A percentile compares a stretch with the other conserved stretches of the same genome.
phyloP scores from a whole-genome alignment of 2,797 vertebrate genomes.

The Poecilia gillii region DNA sequence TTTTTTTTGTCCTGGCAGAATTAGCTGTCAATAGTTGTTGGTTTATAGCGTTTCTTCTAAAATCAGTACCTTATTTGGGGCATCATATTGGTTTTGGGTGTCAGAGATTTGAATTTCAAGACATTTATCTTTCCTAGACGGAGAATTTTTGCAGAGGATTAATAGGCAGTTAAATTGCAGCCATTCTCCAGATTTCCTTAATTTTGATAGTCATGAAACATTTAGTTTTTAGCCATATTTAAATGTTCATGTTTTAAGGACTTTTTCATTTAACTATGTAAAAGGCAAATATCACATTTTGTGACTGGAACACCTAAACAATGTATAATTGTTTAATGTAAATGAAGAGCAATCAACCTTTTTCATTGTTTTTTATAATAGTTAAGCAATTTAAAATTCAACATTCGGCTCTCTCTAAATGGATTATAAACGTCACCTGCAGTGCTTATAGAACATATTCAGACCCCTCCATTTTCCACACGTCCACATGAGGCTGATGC shows the following conservation, averaged over 20 bases:
- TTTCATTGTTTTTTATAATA: neutral
- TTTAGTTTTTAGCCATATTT: neutral
- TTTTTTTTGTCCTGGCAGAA: slow-evolving; percentile 57
- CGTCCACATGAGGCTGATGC: no score
- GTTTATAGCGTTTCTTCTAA: slow-evolving; percentile 49
- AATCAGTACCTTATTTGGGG: slow-evolving; percentile 12
- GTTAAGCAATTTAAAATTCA: neutral
- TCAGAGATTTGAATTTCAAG: neutral
- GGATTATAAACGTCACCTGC: neutral
- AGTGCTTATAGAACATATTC: no score
- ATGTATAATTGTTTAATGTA: neutral
- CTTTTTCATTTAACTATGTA: neutral
- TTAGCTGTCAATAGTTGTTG: slow-evolving; percentile 72
- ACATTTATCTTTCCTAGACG: slow-evolving; percentile 4
- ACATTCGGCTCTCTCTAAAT: neutral
- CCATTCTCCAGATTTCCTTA: neutral
- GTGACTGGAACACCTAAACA: neutral
- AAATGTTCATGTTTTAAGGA: neutral
- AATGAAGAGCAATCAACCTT: neutral
- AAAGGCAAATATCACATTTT: neutral
- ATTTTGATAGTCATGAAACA: neutral
- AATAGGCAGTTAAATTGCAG: neutral
- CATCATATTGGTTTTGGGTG: neutral
- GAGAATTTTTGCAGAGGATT: neutral
- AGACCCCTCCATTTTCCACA: no score